Percentiles rank a stretch among this genome's conserved stretches.
Conservation (phyloP, 2,888 invertebrate genomes). For the Drosophila setosimentum region DNA sequence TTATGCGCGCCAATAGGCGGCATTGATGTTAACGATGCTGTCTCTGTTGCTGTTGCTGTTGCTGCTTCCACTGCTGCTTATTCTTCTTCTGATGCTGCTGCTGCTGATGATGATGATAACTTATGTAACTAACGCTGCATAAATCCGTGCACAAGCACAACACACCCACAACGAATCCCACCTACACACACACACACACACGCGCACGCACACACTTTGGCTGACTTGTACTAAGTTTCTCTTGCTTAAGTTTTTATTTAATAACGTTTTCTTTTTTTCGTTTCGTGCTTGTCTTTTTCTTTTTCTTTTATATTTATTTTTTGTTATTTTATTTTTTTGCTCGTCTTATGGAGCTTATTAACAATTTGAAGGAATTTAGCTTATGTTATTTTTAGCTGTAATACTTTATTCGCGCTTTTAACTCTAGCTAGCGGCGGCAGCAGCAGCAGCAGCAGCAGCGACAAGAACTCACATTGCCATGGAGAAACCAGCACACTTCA, state of each 20-base stretch:
- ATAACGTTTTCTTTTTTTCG: conserved; percentile 51
- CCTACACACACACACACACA: conserved; percentile 6
- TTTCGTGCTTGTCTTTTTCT: conserved; percentile 10
- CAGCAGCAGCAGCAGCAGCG: conserved; percentile 36
- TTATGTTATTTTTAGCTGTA: conserved; percentile 16
- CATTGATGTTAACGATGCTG: conserved; percentile 49
- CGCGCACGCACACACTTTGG: neutral
- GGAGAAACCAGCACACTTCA: conserved; percentile 40
- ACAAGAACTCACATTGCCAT: conserved; percentile 43
- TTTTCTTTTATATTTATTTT: conserved; percentile 1
- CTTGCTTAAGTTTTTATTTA: conserved; percentile 62
- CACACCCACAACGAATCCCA: conserved; percentile 5
- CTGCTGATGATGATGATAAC: conserved; percentile 69
- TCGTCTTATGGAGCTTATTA: conserved; percentile 24
- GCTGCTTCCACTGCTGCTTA: conserved; percentile 42
- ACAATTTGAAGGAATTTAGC: conserved; percentile 31
- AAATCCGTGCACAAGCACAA: conserved; percentile 65
- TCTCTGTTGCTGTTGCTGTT: conserved; percentile 27
- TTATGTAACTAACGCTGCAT: conserved; percentile 80
- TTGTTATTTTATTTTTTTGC: neutral
- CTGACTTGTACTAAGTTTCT: conserved; percentile 36
- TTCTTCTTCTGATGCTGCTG: conserved; percentile 34
- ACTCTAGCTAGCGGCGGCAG: conserved; percentile 49
- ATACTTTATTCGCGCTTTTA: conserved; percentile 35
- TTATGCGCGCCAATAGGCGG: conserved; percentile 53